phyloP scores from a whole-genome alignment of 2,888 invertebrate genomes.

The Euplagia quadripunctaria region DNA sequence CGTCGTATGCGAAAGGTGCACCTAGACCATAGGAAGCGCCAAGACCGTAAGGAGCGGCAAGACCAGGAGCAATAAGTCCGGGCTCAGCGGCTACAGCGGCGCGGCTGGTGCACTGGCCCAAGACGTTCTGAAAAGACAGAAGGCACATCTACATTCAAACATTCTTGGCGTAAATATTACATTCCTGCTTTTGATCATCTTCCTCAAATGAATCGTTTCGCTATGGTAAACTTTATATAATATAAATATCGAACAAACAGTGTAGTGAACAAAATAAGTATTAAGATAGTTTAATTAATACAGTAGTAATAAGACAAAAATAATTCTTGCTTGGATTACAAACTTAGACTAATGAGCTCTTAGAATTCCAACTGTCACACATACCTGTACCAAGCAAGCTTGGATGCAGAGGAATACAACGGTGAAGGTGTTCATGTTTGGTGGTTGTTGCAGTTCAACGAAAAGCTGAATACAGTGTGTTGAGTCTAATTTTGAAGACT shows the following conservation, averaged over 20 bases:
- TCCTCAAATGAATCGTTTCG: too few relatives aligned
- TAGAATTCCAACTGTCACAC: too few relatives aligned
- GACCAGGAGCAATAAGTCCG: not conserved
- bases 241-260: too few relatives aligned
- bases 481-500: not conserved
- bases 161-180: too few relatives aligned
- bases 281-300: too few relatives aligned
- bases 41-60: constrained; percentile 13
- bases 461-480: constrained; percentile 12
- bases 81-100: constrained; percentile 22
- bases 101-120: constrained; percentile 25
- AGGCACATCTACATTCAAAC: too few relatives aligned
- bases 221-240: too few relatives aligned
- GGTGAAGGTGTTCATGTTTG: constrained; percentile 35
- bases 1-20: constrained; percentile 14
- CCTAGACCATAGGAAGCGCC: constrained; percentile 10
- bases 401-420: constrained; percentile 37
- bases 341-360: too few relatives aligned
- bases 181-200: too few relatives aligned
- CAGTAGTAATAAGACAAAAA: too few relatives aligned
- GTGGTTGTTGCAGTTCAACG: constrained; percentile 12
- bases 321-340: too few relatives aligned
- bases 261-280: too few relatives aligned
- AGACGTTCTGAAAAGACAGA: constrained; percentile 16
- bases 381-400: constrained; percentile 25